Conservation (phyloP, 2,888 invertebrate genomes). For the Catonia carolina region DNA sequence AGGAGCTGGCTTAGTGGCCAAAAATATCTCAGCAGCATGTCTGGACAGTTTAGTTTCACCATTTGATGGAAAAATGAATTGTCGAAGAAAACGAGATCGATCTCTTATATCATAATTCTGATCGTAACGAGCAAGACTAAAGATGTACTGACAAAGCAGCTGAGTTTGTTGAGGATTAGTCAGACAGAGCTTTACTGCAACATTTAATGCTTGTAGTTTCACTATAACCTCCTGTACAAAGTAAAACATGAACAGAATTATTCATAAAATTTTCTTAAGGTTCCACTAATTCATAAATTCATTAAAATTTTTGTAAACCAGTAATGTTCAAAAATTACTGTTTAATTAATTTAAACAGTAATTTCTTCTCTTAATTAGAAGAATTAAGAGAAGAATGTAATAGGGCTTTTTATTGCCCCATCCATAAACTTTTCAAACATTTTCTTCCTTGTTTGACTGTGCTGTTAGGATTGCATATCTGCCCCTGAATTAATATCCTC, state of each 20-base stretch:
- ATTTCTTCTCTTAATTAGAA: too few relatives aligned
- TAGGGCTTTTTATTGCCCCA: too few relatives aligned
- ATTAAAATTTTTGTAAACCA: constrained; percentile 4
- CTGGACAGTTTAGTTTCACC: constrained; percentile 53
- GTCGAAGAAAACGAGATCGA: constrained; percentile 80
- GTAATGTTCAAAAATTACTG: constrained; percentile 9
- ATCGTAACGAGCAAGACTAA: constrained; percentile 93
- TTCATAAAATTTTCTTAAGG: neutral
- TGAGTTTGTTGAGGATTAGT: constrained; percentile 81
- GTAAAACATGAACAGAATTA: constrained; percentile 24
- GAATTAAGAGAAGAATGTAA: too few relatives aligned
- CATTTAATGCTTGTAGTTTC: constrained; percentile 89
- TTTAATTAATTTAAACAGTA: too few relatives aligned
- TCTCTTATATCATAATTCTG: constrained; percentile 97
- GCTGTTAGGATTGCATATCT: too few relatives aligned
- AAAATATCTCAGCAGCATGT: constrained; percentile 75
- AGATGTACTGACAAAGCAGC: constrained; percentile 84
- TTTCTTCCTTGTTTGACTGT: too few relatives aligned
- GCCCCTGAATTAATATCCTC: too few relatives aligned
- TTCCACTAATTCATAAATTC: too few relatives aligned
- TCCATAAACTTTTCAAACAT: too few relatives aligned
- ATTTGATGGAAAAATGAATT: constrained; percentile 62
- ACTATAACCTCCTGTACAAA: constrained; percentile 86
- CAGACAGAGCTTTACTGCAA: constrained; percentile 88
- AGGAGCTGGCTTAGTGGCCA: constrained; percentile 91